Conservation (phyloP, 1,140 invertebrate species). For the Trichonephila clavata region DNA sequence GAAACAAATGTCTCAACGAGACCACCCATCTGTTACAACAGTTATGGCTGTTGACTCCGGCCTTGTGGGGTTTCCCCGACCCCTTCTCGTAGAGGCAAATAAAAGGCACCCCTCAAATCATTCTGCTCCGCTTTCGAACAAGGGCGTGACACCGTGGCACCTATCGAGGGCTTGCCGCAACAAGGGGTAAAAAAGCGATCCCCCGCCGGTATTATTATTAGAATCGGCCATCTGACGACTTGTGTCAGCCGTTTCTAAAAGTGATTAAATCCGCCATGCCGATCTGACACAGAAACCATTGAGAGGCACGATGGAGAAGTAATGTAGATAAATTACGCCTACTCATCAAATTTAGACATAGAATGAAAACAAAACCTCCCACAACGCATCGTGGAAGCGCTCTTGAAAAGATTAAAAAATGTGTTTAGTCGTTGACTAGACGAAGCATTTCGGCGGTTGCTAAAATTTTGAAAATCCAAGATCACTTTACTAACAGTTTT, state of each 20-base stretch:
- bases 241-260: neutral
- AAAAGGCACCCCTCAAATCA: conserved; percentile 29
- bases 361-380: neutral
- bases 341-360: neutral
- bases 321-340: neutral
- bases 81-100: neutral
- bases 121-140: conserved; percentile 17
- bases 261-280: neutral
- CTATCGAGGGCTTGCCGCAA: conserved; percentile 36
- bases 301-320: neutral
- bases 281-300: neutral
- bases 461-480: too few relatives aligned
- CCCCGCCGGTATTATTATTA: conserved; percentile 25
- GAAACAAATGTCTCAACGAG: neutral
- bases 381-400: too few relatives aligned
- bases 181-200: neutral
- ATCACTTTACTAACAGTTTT: too few relatives aligned
- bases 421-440: too few relatives aligned
- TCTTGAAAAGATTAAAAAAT: too few relatives aligned
- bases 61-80: neutral
- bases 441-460: too few relatives aligned
- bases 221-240: conserved; percentile 48
- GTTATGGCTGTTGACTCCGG: neutral
- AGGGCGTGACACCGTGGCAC: conserved; percentile 53
- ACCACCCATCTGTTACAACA: conserved; percentile 57